Conservation (phyloP, 2,888 invertebrate species). For the Zygogramma bicolorata region DNA sequence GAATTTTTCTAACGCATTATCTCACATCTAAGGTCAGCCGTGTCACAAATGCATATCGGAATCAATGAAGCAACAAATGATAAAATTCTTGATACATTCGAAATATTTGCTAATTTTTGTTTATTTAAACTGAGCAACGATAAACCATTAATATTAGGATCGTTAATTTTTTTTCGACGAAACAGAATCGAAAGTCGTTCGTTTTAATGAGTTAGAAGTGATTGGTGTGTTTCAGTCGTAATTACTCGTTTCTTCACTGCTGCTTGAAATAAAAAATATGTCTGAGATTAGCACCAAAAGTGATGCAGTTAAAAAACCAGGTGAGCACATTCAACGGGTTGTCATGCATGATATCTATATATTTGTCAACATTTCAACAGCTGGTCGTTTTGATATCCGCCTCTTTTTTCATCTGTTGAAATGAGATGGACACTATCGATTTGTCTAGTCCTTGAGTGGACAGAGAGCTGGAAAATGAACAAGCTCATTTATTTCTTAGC, state of each 20-base stretch:
- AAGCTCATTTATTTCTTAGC: no score
- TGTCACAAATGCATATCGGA: background rate
- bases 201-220: constrained; percentile 59
- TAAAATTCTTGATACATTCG: background rate
- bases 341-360: no score
- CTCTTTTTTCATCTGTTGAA: no score
- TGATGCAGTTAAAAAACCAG: constrained; percentile 1
- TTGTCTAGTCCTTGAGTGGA: no score
- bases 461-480: no score
- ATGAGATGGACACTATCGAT: no score
- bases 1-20: background rate
- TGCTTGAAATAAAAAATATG: background rate
- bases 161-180: constrained; percentile 64
- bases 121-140: background rate
- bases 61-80: background rate
- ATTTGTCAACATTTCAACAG: no score
- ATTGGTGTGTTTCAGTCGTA: background rate
- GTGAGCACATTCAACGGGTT: no score
- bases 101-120: constrained; percentile 1
- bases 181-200: no score
- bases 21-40: background rate
- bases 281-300: background rate
- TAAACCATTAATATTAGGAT: background rate
- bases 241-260: background rate
- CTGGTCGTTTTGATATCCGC: no score